Evolutionary conservation across 2,113 vertebrate genomes (phyloP).

Genomic region (Holacanthus passer): DNA sequence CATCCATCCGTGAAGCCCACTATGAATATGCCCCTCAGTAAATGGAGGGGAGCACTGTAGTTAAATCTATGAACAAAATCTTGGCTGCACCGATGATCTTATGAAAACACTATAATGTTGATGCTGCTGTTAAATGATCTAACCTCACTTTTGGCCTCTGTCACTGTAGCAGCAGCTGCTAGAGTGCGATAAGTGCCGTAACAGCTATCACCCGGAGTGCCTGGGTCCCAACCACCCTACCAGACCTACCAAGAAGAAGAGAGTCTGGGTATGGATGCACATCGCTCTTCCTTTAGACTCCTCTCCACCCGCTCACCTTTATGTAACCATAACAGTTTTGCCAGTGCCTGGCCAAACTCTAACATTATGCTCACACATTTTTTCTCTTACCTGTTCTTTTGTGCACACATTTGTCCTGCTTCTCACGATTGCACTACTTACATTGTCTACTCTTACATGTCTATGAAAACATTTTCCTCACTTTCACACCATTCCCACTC

Average conservation of each 20-base stretch:
- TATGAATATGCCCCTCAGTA: slow-evolving; percentile 3
- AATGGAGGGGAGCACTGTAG: background rate
- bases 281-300: background rate
- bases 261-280: slow-evolving; percentile 92
- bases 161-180: slow-evolving; percentile 88
- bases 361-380: slow-evolving; percentile 25
- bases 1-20: background rate
- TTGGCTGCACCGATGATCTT: background rate
- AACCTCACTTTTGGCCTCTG: slow-evolving; percentile 29
- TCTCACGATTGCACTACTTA: slow-evolving; percentile 15
- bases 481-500: slow-evolving; percentile 29
- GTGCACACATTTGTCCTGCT: slow-evolving; percentile 29
- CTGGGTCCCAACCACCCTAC: slow-evolving; percentile 99
- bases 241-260: slow-evolving; percentile 98
- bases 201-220: slow-evolving; percentile 99
- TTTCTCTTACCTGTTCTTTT: slow-evolving; percentile 10
- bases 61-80: background rate
- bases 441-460: slow-evolving; percentile 12
- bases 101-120: slow-evolving; percentile 2
- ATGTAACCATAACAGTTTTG: slow-evolving; percentile 12
- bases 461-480: slow-evolving; percentile 30
- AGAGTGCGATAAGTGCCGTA: slow-evolving; percentile 99
- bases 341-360: slow-evolving; percentile 21
- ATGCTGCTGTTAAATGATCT: slow-evolving; percentile 32
- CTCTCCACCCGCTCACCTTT: background rate